These are phyloP conservation scores for Sternotherus odoratus DNA, from an alignment of 2,797 vertebrate species.

Conservation along the genomic window DNA sequence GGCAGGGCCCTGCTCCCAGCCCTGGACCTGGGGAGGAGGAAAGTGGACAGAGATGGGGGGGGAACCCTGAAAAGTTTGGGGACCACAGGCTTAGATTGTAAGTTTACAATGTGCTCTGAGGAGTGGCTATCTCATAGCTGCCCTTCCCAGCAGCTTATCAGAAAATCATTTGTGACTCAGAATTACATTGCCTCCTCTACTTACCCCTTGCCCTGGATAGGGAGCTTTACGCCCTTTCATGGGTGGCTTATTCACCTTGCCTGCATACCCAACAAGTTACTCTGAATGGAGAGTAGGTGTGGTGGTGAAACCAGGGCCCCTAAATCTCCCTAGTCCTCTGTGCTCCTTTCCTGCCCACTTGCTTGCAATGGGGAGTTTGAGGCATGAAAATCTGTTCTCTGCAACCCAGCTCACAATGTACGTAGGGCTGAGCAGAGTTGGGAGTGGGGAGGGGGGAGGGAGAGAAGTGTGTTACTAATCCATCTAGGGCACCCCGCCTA, in stretches of 20 bases:
- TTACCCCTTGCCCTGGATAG: not conserved
- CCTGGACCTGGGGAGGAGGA: too few species aligned
- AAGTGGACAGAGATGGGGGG: too few species aligned
- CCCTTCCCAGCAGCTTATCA: not conserved
- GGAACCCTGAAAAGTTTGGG: too few species aligned
- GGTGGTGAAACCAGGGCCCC: not conserved
- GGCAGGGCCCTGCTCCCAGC: too few species aligned
- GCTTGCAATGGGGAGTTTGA: not conserved
- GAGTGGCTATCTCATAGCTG: not conserved
- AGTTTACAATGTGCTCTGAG: not conserved
- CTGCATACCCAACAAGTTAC: not conserved
- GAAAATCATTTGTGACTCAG: not conserved
- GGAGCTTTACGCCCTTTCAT: not conserved
- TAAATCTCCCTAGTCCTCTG: not conserved
- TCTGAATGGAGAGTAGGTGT: not conserved
- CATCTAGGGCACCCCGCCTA: too few species aligned
- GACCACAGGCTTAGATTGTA: not conserved
- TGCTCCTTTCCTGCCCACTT: not conserved
- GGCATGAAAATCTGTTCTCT: not conserved
- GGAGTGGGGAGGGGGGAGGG: not conserved
- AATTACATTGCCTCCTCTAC: not conserved
- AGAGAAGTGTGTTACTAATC: not conserved
- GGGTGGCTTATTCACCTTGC: not conserved
- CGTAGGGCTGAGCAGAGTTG: not conserved
- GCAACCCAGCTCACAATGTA: not conserved